Percentiles rank a stretch among this genome's conserved stretches.
phyloP scores from a whole-genome alignment of 2,797 vertebrate species.

The Sarcoramphus papa region DNA sequence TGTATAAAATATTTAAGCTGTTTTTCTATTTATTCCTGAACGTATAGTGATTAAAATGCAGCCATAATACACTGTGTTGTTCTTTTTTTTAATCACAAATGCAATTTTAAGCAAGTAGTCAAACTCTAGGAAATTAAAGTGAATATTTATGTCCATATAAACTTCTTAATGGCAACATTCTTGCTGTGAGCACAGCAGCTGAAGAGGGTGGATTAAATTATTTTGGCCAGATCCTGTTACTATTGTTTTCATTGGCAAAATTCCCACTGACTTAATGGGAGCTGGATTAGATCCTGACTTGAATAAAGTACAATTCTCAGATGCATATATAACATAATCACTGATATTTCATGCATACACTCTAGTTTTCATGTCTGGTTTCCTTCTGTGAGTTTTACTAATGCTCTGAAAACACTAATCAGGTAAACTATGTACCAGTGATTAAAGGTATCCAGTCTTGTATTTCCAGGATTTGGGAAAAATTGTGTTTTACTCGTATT shows the following conservation, averaged over 20 bases:
- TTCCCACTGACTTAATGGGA: constrained; percentile 53
- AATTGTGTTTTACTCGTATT: background rate
- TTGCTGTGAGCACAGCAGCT: constrained; percentile 59
- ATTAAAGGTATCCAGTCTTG: background rate
- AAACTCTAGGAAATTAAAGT: constrained; percentile 62
- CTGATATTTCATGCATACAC: background rate
- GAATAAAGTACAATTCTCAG: constrained; percentile 50
- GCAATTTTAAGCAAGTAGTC: constrained; percentile 62
- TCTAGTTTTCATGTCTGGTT: background rate
- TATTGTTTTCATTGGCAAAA: constrained; percentile 60
- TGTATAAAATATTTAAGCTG: constrained; percentile 58
- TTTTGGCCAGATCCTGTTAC: constrained; percentile 55
- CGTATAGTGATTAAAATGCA: constrained; percentile 43
- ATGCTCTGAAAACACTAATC: background rate
- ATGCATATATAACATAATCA: constrained; percentile 37
- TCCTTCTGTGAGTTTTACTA: constrained; percentile 5
- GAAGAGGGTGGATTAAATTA: constrained; percentile 63
- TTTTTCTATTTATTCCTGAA: constrained; percentile 45
- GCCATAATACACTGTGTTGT: background rate
- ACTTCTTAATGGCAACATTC: constrained; percentile 53
- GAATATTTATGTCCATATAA: constrained; percentile 66
- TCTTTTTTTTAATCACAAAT: constrained; percentile 60
- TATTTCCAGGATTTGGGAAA: background rate
- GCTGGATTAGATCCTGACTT: constrained; percentile 50
- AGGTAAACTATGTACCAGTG: background rate